Evolutionary conservation across 2,113 vertebrate species (phyloP).

Genomic region (Trogon surrucura): DNA sequence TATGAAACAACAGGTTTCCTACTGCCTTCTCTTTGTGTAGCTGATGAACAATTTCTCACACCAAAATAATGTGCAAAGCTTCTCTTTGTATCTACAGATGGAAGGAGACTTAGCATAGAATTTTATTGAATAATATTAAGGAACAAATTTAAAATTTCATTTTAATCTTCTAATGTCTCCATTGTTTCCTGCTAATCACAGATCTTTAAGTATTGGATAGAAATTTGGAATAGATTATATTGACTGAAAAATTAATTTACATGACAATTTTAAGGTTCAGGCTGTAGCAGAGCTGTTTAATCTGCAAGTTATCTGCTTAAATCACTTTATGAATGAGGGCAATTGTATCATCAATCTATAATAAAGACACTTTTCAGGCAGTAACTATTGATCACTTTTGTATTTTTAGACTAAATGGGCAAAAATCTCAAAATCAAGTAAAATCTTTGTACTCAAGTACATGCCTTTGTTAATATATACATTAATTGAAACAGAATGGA

Average conservation of each 20-base stretch:
- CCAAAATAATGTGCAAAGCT: background rate
- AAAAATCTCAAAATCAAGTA: constrained; percentile 25
- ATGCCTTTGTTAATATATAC: constrained; percentile 40
- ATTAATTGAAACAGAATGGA: constrained; percentile 37
- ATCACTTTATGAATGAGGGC: constrained; percentile 39
- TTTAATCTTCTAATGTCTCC: background rate
- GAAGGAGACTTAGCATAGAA: background rate
- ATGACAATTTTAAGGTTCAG: constrained; percentile 49
- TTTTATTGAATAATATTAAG: background rate
- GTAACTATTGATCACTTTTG: constrained; percentile 65
- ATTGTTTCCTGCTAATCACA: background rate
- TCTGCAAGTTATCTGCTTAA: constrained; percentile 57
- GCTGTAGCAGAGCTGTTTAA: constrained; percentile 54
- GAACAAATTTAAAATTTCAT: background rate
- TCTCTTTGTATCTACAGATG: background rate
- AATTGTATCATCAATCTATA: constrained; percentile 48
- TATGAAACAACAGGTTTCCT: background rate
- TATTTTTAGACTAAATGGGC: constrained; percentile 44
- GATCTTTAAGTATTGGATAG: background rate
- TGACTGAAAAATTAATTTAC: constrained; percentile 56
- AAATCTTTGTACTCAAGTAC: constrained; percentile 27
- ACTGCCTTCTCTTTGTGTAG: background rate
- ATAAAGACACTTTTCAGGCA: constrained; percentile 1
- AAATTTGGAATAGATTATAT: constrained; percentile 17
- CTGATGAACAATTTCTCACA: background rate